Percentiles rank a stretch among this genome's conserved stretches.
Evolutionary conservation across 1,140 invertebrate genomes (phyloP).

Genomic region (Rhopalosiphum padi): DNA sequence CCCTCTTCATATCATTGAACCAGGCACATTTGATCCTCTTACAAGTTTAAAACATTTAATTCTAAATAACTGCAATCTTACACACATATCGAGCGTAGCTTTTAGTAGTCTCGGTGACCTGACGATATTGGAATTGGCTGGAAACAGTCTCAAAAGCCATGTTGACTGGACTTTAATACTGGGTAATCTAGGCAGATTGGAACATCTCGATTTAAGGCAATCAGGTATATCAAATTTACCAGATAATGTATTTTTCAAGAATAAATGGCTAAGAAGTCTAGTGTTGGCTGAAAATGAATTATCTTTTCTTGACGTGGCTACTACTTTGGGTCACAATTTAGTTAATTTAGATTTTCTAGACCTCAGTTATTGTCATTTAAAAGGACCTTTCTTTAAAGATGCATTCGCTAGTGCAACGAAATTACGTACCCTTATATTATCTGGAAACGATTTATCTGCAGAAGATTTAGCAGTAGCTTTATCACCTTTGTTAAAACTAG

Average conservation of each 20-base stretch:
- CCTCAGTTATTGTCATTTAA: slow-evolving; percentile 74
- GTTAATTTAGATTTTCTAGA: slow-evolving; percentile 73
- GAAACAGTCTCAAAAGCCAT: slow-evolving; percentile 67
- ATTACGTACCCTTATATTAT: slow-evolving; percentile 71
- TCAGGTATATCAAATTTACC: slow-evolving; percentile 70
- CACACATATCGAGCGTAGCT: slow-evolving; percentile 67
- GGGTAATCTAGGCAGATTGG: slow-evolving; percentile 68
- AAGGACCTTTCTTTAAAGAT: slow-evolving; percentile 72
- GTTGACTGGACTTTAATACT: slow-evolving; percentile 71
- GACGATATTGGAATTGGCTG: slow-evolving; percentile 71
- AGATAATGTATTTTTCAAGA: slow-evolving; percentile 72
- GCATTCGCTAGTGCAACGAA: slow-evolving; percentile 74
- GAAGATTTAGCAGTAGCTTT: slow-evolving; percentile 73
- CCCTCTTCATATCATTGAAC: slow-evolving; percentile 68
- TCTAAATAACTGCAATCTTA: slow-evolving; percentile 72
- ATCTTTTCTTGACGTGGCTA: slow-evolving; percentile 70
- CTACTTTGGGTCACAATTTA: slow-evolving; percentile 72
- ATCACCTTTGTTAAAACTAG: slow-evolving; percentile 70
- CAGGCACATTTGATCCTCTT: slow-evolving; percentile 70
- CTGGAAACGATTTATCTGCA: slow-evolving; percentile 74
- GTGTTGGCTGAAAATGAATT: slow-evolving; percentile 74
- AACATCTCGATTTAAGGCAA: slow-evolving; percentile 72
- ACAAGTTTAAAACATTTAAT: slow-evolving; percentile 72
- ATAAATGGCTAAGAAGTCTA: slow-evolving; percentile 71
- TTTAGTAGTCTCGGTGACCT: slow-evolving; percentile 70